phyloP scores from a whole-genome alignment of 2,113 vertebrate species.

The Cebidichthys violaceus region DNA sequence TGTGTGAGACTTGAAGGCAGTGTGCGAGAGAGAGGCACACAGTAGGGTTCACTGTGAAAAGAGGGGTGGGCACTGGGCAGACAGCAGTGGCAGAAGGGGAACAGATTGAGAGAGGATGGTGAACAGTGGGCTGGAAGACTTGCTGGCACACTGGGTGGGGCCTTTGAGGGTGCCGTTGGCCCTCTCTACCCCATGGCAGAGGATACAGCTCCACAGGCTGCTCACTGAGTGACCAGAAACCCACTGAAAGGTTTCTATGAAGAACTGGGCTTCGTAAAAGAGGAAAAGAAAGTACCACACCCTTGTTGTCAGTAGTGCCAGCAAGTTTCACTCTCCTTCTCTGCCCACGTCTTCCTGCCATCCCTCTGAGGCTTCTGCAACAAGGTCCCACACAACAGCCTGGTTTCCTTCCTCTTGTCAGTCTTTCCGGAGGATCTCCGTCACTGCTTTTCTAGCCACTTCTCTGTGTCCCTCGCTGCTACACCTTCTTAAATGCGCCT shows the following conservation, averaged over 20 bases:
- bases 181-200: conserved; percentile 46
- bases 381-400: conserved; percentile 63
- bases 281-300: conserved; percentile 77
- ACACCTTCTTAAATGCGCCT: conserved; percentile 26
- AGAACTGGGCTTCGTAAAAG: conserved; percentile 64
- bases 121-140: conserved; percentile 74
- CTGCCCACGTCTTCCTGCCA: conserved; percentile 80
- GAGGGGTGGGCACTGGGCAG: conserved; percentile 60
- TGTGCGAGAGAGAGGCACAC: conserved; percentile 55
- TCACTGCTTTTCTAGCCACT: conserved; percentile 60
- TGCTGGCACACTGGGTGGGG: conserved; percentile 70
- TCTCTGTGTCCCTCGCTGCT: conserved; percentile 30
- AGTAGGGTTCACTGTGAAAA: conserved; percentile 48
- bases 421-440: conserved; percentile 77
- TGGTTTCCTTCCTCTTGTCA: conserved; percentile 77
- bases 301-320: conserved; percentile 66
- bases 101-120: conserved; percentile 79
- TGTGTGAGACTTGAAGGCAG: conserved; percentile 53
- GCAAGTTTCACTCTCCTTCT: conserved; percentile 52
- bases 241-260: conserved; percentile 44
- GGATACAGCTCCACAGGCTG: conserved; percentile 43
- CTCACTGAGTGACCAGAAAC: conserved; percentile 51
- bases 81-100: conserved; percentile 76
- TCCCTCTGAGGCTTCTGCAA: conserved; percentile 72
- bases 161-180: conserved; percentile 56